Conservation (phyloP, 35 echinoderm and acorn worm species). For the Ophioderma brevispina region DNA sequence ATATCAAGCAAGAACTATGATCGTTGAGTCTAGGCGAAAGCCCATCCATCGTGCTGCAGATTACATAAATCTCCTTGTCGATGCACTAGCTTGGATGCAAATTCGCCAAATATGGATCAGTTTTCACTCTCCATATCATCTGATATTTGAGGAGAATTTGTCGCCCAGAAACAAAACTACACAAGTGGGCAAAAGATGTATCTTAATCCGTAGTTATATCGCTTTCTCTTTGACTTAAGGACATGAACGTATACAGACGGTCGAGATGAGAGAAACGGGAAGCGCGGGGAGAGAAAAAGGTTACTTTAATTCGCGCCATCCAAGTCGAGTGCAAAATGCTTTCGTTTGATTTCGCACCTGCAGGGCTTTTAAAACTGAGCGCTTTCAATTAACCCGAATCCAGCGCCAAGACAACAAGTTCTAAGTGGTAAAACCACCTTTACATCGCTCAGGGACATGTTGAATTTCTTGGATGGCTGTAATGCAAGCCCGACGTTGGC, state of each 20-base stretch:
- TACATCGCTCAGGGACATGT: not conserved
- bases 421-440: conserved; percentile 2
- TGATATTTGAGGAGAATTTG: not conserved
- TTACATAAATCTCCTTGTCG: too few species aligned
- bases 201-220: not conserved
- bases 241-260: not conserved
- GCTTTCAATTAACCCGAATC: conserved; percentile 3
- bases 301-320: not conserved
- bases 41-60: too few species aligned
- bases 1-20: too few species aligned
- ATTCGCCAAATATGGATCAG: not conserved
- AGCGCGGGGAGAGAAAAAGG: not conserved
- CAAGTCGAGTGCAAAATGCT: not conserved
- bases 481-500: not conserved
- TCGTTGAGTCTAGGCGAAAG: too few species aligned
- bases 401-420: not conserved
- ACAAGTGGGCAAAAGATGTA: not conserved
- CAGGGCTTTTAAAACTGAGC: conserved; percentile 3
- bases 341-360: not conserved
- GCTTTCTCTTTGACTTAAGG: not conserved
- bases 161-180: not conserved
- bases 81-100: not conserved
- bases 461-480: not conserved
- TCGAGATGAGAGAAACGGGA: not conserved
- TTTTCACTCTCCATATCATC: not conserved